A percentile compares a stretch with the other conserved stretches of the same genome.
These are phyloP conservation scores for Prunella himalayana DNA, from an alignment of 2,113 vertebrate species.

Conservation along the genomic window DNA sequence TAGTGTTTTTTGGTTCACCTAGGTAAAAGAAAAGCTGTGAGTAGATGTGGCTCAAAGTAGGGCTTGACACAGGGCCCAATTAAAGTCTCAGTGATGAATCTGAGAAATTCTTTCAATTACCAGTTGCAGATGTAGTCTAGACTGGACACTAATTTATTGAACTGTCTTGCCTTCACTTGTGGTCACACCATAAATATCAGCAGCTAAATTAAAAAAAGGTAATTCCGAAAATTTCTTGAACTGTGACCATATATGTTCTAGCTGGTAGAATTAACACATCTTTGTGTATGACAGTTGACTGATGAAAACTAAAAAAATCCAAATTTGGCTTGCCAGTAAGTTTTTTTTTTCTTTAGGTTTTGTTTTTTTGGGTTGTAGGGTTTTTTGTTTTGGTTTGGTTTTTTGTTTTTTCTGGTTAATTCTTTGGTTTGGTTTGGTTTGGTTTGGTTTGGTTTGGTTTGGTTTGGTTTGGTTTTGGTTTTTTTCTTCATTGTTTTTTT, in stretches of 20 bases:
- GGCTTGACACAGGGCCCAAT: neutral
- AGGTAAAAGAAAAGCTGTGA: neutral
- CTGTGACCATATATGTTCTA: neutral
- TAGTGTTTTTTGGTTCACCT: neutral
- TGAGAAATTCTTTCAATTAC: neutral
- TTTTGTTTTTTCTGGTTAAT: neutral
- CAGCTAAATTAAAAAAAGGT: neutral
- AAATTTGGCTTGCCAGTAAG: neutral
- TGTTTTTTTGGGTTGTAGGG: neutral
- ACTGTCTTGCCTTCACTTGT: neutral
- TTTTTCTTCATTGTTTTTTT: rapidly evolving
- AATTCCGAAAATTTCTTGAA: neutral
- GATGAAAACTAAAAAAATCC: neutral
- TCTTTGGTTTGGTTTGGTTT: no score
- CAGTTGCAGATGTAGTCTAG: neutral
- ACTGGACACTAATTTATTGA: neutral
- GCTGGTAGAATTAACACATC: neutral
- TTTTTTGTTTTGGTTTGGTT: neutral
- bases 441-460: neutral
- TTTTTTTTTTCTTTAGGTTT: neutral
- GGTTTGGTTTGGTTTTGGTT: neutral
- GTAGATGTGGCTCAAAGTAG: neutral
- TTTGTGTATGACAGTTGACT: neutral
- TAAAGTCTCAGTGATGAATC: neutral
- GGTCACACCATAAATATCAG: neutral